Base-by-base conservation (phyloP, 2,888 invertebrate species). In the Mylabris sibirica region DNA sequence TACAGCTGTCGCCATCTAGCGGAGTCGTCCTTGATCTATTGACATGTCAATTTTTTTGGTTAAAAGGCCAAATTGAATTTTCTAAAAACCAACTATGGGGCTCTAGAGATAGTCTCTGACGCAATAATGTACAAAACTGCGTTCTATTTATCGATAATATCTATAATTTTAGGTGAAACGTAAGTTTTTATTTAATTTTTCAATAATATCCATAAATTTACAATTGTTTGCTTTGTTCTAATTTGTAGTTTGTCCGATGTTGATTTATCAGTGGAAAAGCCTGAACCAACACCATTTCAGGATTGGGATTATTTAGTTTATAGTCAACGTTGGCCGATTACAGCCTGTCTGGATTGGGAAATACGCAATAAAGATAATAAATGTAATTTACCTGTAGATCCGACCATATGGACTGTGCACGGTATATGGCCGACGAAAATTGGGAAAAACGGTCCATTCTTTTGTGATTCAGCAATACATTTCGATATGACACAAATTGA, bases 371-470 rank as follows among this genome's bases (percentile, higher is more conserved):
- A 87, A 0, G 80, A 85, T 0, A 90, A 92, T 76, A 85, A 87
- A 1, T 95, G 95, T 78, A 81, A 84, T 0, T 82, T 93, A 75
- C 93, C 93, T 2, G 82, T 82, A 1, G 85, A 87, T 61, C 85
- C 84, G 14, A 87, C 89, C 64, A 85, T 89, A 2, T 95, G 95
- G 95, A 90, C 91, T 0, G 89, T 95, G 38, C 95, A 95, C 78
- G 95, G 95, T 1, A 87, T 95, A 49, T 95, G 95, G 95, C 95
- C 95, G 0, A 91, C 93, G 0, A 90, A 91, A 80, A 82, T 87
- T 0, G 89, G 91, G 0, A 89, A 88, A 1, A 82, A 88, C 0
- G 93, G 93, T 0, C 95, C 95, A 0, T 82, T 81, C 5, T 93
- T 89, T 81, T 95, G 95, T 79, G 92, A 94, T 76, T 87, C 86